Conservation (phyloP, 1,140 invertebrate genomes). For the Penaeus chinensis region DNA sequence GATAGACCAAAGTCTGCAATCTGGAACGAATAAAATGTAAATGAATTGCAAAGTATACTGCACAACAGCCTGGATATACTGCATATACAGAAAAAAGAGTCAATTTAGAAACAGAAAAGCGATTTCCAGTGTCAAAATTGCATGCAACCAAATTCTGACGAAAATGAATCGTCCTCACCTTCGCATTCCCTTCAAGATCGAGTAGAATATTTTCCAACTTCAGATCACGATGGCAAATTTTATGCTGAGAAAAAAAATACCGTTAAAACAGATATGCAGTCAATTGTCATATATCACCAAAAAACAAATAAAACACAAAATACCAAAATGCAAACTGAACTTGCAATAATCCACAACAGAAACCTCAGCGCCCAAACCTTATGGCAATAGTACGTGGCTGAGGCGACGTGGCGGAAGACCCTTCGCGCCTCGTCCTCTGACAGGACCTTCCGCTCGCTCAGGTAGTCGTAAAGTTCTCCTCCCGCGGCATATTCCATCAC, state of each 20-base stretch:
- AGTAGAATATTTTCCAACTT: conserved; percentile 99
- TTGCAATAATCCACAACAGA: no score
- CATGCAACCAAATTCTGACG: no score
- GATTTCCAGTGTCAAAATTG: no score
- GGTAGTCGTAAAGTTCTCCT: conserved; percentile 98
- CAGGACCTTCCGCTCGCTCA: conserved; percentile 91
- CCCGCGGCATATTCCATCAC: conserved; percentile 99
- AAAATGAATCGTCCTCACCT: conserved; percentile 73
- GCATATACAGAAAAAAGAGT: no score
- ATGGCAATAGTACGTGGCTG: conserved; percentile 98
- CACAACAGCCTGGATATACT: background rate
- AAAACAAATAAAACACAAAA: background rate
- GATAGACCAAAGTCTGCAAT: conserved; percentile 99
- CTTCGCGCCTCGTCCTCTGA: conserved; percentile 91
- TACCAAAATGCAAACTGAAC: background rate
- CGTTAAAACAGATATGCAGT: background rate
- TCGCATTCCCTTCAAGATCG: conserved; percentile 94
- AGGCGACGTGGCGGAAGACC: conserved; percentile 97
- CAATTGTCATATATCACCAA: background rate
- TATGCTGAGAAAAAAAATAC: conserved; percentile 75
- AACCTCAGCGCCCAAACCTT: conserved; percentile 74
- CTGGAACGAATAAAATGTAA: conserved; percentile 69
- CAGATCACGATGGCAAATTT: conserved; percentile 97
- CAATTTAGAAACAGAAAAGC: no score
- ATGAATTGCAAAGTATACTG: background rate